Evolutionary conservation across 2,888 invertebrate genomes (phyloP), one percentile per base, ranked within the genome.

Genomic region (Nasonovia ribisnigri): DNA sequence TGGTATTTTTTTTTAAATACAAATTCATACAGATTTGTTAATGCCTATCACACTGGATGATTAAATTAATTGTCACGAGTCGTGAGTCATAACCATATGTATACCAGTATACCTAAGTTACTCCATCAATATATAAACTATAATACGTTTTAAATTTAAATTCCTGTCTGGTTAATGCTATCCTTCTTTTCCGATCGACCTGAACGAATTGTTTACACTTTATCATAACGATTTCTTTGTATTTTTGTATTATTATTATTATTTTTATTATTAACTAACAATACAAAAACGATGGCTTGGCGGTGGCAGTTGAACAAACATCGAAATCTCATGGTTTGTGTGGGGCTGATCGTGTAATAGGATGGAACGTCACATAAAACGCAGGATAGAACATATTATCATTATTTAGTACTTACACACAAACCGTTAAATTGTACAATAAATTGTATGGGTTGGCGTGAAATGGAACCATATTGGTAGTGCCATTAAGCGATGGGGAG

Each of bases 241-340:
- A 60, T 8, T 46, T 42, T 43, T 57, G 57, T 26, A 57, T 57
- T 57, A 57, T 57, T 57, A 43, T 26, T 29, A 29, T 43, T 54
- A 20, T 54, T 54, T n/a, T n/a, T n/a, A n/a, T n/a, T 43, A 43
- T 26, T 84, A 84, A 26, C 26, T 43, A 43, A 77, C 77, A 24
- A 48, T 26, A 48, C 10, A 67, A 67, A 67, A 67, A 29, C 26
- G 46, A 36, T 48, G n/a, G 43, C 43, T 4, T 43, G n/a, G 16
- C 20, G 57, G 36, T 20, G 36, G 60, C 89, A 89, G 89, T 89
- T 89, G 60, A 89, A 89, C 46, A 89, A 89, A 89, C 89, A 89
- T 60, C 11, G 20, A 36, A 77, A 77, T 90, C 90, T 48, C 90
- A 90, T 67, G 90, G 90, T 67, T 67, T 24, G 46, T 36, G 16